Base-by-base conservation (phyloP, 2,797 vertebrate genomes). In the Leuciscus waleckii region DNA sequence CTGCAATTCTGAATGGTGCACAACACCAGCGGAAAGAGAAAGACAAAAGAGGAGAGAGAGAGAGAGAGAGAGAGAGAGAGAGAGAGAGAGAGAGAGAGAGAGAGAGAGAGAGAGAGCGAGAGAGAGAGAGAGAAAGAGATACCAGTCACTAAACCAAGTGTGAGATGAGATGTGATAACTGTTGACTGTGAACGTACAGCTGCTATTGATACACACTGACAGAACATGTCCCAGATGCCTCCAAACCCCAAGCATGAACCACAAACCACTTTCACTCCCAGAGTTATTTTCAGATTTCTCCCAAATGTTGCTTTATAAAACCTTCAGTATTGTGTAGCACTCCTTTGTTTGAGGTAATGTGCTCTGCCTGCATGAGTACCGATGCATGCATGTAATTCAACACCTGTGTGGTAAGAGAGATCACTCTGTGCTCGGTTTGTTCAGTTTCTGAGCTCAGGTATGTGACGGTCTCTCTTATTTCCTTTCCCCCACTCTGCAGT, bases 361-460 rank as follows among this genome's bases (percentile, higher is more conserved):
- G 23, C 3, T 84, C 13, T 37, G 43, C 26, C 23, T 67, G 19
- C 71, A 51, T 71, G 29, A 61, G 35, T 41, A 43, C 79, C 43
- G 51, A 78, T 74, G 81, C 85, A 70, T 87, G 56, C 56, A 63
- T 21, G 85, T 84, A 90, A 90, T 26, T 79, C 43, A 79, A 88
- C 71, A 87, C 56, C 63, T 32, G 63, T 8, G 13, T 16, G 16
- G 29, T 32, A 32, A 7, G 4, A n/a, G 32, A 76, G n/a, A 43
- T 56, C 43, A 37, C 39, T 79, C 21, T 79, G 82, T 5, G 39
- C 58, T 75, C 23, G 21, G 51, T 23, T 54, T 51, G 51, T 69
- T 70, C 51, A 39, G 32, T 65, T 69, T 63, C 17, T 29, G 71
- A 81, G 63, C 14, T 69, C 63, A 80, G 82, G 84, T 86, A 86